Percentiles rank a stretch among this genome's conserved stretches.
phyloP scores from a whole-genome alignment of 2,888 invertebrate species.

The Ditula angustiorana region DNA sequence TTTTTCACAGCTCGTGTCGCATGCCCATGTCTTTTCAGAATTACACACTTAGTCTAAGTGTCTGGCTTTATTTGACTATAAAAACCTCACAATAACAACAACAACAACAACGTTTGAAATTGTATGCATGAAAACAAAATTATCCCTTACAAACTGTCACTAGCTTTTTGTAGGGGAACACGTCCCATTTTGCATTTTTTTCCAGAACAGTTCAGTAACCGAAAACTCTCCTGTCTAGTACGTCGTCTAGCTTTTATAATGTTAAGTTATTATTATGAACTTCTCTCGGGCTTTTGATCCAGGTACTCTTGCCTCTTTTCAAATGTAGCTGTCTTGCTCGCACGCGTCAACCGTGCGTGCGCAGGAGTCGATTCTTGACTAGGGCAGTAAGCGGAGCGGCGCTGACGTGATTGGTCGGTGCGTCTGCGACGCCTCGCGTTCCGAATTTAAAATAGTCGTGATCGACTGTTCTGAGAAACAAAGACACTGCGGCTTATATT shows the following conservation, averaged over 20 bases:
- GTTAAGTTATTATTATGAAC: conserved; percentile 46
- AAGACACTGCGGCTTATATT: conserved; percentile 61
- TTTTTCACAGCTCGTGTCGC: conserved; percentile 27
- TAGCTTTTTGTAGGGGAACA: background rate
- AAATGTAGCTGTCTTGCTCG: conserved; percentile 57
- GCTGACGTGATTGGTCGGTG: conserved; percentile 75
- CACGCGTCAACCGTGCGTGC: conserved; percentile 67
- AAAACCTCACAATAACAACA: too few species aligned
- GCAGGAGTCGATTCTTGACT: conserved; percentile 75
- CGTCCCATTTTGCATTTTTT: conserved; percentile 6
- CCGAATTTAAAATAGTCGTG: conserved; percentile 72
- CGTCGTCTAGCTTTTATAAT: conserved; percentile 64
- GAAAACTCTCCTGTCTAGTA: conserved; percentile 48
- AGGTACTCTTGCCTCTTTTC: conserved; percentile 68
- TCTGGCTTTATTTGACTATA: too few species aligned
- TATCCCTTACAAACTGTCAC: too few species aligned
- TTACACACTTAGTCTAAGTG: conserved; percentile 51
- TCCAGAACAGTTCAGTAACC: conserved; percentile 30
- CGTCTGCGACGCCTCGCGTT: conserved; percentile 58
- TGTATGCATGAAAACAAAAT: too few species aligned
- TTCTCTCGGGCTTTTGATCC: conserved; percentile 71
- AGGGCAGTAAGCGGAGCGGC: conserved; percentile 79
- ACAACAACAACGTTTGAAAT: too few species aligned
- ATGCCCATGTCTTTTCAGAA: conserved; percentile 39
- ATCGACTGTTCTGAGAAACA: conserved; percentile 64